These are phyloP conservation scores for Sarcophaga bullata DNA, from an alignment of 1,140 invertebrate genomes.

Conservation along the genomic window DNA sequence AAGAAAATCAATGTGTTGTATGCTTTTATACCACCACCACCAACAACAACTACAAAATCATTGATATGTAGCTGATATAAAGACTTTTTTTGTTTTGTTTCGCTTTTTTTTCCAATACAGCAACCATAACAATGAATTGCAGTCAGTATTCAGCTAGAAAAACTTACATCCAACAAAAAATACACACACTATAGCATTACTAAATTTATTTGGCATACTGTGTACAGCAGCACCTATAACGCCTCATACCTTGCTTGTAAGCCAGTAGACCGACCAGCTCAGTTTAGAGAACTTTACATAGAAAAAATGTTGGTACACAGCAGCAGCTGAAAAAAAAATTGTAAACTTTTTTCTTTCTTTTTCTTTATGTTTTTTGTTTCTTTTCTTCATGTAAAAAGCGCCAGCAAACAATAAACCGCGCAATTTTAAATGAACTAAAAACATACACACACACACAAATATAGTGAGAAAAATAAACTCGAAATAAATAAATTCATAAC, in stretches of 20 bases:
- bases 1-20: conserved; percentile 65
- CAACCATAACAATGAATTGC: background rate
- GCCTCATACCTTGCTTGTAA: too few species aligned
- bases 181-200: background rate
- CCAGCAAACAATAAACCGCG: background rate
- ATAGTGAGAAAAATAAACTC: background rate
- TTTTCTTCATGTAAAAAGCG: too few species aligned
- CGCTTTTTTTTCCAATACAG: background rate
- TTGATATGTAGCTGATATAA: too few species aligned
- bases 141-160: background rate
- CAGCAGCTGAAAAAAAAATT: background rate
- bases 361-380: too few species aligned
- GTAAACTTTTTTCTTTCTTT: background rate
- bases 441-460: too few species aligned
- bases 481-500: background rate
- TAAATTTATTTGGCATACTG: background rate
- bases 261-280: background rate
- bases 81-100: too few species aligned
- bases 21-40: conserved; percentile 62
- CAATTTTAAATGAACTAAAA: background rate
- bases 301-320: too few species aligned
- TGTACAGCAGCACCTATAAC: background rate
- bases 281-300: conserved; percentile 3
- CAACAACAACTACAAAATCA: conserved; percentile 37
- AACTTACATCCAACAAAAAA: background rate